Percentiles rank a stretch among this genome's conserved stretches.
Evolutionary conservation across 2,888 invertebrate species (phyloP).

Genomic region (Phasia obesa): DNA sequence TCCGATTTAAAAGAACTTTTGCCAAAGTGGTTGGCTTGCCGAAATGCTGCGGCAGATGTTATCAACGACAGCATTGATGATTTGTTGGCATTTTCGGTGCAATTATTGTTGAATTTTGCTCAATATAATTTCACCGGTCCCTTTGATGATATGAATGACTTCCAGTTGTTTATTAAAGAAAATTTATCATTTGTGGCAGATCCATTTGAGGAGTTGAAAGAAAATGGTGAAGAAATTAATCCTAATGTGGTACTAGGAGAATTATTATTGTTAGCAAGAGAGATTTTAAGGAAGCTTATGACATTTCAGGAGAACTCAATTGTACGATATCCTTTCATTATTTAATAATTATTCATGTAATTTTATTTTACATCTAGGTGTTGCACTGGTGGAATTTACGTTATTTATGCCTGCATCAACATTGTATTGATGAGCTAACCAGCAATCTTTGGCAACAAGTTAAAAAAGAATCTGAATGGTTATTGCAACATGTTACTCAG

Average conservation of each 20-base stretch:
- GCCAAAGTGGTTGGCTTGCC: conserved; percentile 71
- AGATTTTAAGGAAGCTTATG: conserved; percentile 81
- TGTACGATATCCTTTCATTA: conserved; percentile 67
- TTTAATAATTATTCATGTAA: too few species aligned
- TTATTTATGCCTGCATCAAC: conserved; percentile 88
- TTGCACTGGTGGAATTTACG: conserved; percentile 88
- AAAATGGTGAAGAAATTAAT: conserved; percentile 87
- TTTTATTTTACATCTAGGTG: conserved; percentile 68
- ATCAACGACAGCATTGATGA: conserved; percentile 26
- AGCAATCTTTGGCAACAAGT: conserved; percentile 85
- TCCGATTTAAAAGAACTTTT: conserved; percentile 72
- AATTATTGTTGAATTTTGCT: conserved; percentile 88
- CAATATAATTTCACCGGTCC: conserved; percentile 93
- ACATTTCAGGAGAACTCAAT: conserved; percentile 76
- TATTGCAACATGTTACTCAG: conserved; percentile 76
- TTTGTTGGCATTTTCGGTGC: conserved; percentile 83
- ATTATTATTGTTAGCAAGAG: conserved; percentile 80
- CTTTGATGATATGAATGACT: conserved; percentile 72
- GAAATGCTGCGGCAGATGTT: neutral
- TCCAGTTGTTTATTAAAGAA: conserved; percentile 60
- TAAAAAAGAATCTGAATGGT: conserved; percentile 72
- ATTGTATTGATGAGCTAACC: conserved; percentile 89
- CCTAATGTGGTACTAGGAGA: conserved; percentile 85
- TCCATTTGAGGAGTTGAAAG: conserved; percentile 74
- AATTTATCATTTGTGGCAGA: conserved; percentile 54